phyloP scores from a whole-genome alignment of 2,888 invertebrate genomes.

The Sminthurides aquaticus region DNA sequence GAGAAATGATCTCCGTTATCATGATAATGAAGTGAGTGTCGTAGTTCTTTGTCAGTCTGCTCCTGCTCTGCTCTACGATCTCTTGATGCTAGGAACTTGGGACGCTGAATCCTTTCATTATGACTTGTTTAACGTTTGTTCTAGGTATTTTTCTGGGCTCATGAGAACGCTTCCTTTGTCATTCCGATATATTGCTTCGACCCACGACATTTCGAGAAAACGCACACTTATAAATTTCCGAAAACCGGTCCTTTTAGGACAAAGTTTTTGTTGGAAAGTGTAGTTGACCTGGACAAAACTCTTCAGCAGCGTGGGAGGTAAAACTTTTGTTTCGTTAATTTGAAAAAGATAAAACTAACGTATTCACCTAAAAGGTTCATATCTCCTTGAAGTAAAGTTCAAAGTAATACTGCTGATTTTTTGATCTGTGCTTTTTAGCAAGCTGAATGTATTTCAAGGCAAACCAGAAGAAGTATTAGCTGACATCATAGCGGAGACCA shows the following conservation, averaged over 20 bases:
- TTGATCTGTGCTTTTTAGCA: conserved; percentile 32
- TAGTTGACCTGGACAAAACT: conserved; percentile 27
- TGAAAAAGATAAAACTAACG: background rate
- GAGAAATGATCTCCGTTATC: conserved; percentile 38
- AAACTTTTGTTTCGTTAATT: background rate
- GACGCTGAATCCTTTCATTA: too few relatives aligned
- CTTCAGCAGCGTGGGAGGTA: conserved; percentile 29
- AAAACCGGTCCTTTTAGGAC: conserved; percentile 38
- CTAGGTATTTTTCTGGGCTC: conserved; percentile 31
- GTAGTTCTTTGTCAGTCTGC: too few relatives aligned
- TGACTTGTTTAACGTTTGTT: too few relatives aligned
- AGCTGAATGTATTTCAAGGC: conserved; percentile 45
- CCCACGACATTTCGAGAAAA: conserved; percentile 33
- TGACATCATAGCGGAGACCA: conserved; percentile 45
- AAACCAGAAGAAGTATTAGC: conserved; percentile 44
- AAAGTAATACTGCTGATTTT: background rate
- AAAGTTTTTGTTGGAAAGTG: conserved; percentile 34
- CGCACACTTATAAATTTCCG: conserved; percentile 34
- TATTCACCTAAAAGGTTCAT: too few relatives aligned
- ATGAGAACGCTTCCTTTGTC: conserved; percentile 31
- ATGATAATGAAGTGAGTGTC: conserved; percentile 40
- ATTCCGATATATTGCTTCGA: conserved; percentile 41
- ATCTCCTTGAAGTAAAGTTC: too few relatives aligned
- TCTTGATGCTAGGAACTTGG: too few relatives aligned
- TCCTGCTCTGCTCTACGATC: too few relatives aligned